A percentile compares a stretch with the other conserved stretches of the same genome.
These are phyloP conservation scores for Gymnobelideus leadbeateri DNA, from an alignment of 2,113 vertebrate genomes.

Conservation along the genomic window DNA sequence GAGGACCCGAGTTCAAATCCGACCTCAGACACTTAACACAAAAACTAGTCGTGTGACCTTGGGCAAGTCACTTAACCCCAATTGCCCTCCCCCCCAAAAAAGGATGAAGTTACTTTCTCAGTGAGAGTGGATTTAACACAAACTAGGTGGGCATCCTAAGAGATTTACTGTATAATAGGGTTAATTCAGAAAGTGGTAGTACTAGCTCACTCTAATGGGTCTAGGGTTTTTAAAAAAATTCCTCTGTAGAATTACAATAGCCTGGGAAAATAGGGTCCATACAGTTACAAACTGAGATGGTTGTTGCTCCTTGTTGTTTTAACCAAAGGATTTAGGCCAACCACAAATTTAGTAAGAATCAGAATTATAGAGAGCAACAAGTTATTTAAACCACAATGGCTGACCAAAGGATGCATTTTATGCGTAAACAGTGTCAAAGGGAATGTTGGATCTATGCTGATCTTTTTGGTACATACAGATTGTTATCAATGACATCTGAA, in stretches of 20 bases:
- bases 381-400: background rate
- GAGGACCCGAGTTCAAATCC: no score
- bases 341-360: background rate
- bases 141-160: background rate
- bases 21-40: no score
- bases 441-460: background rate
- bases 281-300: background rate
- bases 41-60: no score
- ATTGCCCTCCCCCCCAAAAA: no score
- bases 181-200: background rate
- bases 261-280: background rate
- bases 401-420: background rate
- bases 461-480: background rate
- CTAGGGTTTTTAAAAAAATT: background rate
- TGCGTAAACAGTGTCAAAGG: background rate
- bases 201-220: background rate
- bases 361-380: background rate
- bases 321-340: background rate
- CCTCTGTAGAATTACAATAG: background rate
- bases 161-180: background rate
- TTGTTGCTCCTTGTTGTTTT: background rate
- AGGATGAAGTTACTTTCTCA: background rate
- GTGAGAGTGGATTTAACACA: background rate
- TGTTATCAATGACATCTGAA: background rate
- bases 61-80: no score